These are phyloP conservation scores for Potamilus streckersoni DNA, from an alignment of 1,140 invertebrate genomes.

Conservation along the genomic window DNA sequence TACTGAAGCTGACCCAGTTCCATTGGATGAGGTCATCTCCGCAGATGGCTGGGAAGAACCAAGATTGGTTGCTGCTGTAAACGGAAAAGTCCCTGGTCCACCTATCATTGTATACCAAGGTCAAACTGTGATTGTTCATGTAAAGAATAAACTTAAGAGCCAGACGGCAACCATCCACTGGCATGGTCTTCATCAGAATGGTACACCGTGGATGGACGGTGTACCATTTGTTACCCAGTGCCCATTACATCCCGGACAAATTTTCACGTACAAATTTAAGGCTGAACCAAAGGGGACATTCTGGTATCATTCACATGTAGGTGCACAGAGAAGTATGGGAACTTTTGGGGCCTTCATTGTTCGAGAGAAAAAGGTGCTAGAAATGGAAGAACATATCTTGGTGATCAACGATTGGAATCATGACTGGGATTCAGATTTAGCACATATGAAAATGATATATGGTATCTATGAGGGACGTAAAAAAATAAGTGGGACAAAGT, in stretches of 20 bases:
- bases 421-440: slow-evolving; percentile 44
- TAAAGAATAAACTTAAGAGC: slow-evolving; percentile 84
- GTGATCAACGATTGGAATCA: slow-evolving; percentile 57
- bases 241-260: slow-evolving; percentile 85
- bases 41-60: slow-evolving; percentile 52
- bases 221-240: slow-evolving; percentile 92
- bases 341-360: slow-evolving; percentile 56
- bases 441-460: slow-evolving; percentile 43
- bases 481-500: slow-evolving; percentile 15
- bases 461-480: slow-evolving; percentile 35
- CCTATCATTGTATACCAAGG: slow-evolving; percentile 81
- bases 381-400: slow-evolving; percentile 40
- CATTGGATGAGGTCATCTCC: slow-evolving; percentile 43
- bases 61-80: slow-evolving; percentile 43
- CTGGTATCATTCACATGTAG: slow-evolving; percentile 64
- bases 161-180: slow-evolving; percentile 88
- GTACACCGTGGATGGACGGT: slow-evolving; percentile 89
- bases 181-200: slow-evolving; percentile 85
- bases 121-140: slow-evolving; percentile 87
- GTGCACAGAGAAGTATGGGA: slow-evolving; percentile 52
- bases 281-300: slow-evolving; percentile 54
- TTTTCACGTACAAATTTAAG: slow-evolving; percentile 83
- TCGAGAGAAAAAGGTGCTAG: slow-evolving; percentile 15
- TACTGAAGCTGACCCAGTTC: slow-evolving; percentile 28
- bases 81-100: slow-evolving; percentile 57